Evolutionary conservation across 2,797 vertebrate species (phyloP).

Genomic region (Darevskia nairensis): DNA sequence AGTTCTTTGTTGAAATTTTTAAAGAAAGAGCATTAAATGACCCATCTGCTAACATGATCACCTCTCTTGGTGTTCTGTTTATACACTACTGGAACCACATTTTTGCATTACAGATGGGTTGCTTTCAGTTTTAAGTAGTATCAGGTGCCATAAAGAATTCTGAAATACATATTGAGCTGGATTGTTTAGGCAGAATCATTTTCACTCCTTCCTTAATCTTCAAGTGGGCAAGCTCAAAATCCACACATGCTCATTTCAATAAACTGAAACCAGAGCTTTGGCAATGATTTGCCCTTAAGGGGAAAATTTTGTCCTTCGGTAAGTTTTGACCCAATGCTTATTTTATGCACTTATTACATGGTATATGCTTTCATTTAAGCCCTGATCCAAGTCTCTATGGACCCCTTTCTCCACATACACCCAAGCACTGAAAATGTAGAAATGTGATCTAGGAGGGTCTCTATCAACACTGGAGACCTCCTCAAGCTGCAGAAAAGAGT

Average conservation of each 20-base stretch:
- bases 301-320: not conserved
- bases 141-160: slow-evolving; percentile 28
- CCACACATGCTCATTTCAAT: slow-evolving; percentile 28
- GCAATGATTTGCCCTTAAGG: slow-evolving; percentile 7
- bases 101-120: slow-evolving; percentile 14
- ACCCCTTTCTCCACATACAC: not conserved
- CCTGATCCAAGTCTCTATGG: not conserved
- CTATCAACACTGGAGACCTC: not conserved
- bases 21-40: slow-evolving; percentile 25
- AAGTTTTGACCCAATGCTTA: not conserved
- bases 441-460: not conserved
- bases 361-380: not conserved
- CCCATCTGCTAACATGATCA: not conserved
- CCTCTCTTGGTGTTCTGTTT: slow-evolving; percentile 44
- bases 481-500: not conserved
- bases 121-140: slow-evolving; percentile 26
- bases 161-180: slow-evolving; percentile 17
- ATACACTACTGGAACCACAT: slow-evolving; percentile 23
- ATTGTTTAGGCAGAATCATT: slow-evolving; percentile 26
- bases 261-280: slow-evolving; percentile 30
- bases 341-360: not conserved
- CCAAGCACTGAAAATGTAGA: not conserved
- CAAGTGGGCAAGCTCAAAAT: slow-evolving; percentile 14
- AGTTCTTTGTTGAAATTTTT: slow-evolving; percentile 20
- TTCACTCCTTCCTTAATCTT: slow-evolving; percentile 17